Percentiles rank a stretch among this genome's conserved stretches.
phyloP scores from a whole-genome alignment of 30 jellyfish, hydroid and myxozoan species.

The Pseudorhiza aurosa region DNA sequence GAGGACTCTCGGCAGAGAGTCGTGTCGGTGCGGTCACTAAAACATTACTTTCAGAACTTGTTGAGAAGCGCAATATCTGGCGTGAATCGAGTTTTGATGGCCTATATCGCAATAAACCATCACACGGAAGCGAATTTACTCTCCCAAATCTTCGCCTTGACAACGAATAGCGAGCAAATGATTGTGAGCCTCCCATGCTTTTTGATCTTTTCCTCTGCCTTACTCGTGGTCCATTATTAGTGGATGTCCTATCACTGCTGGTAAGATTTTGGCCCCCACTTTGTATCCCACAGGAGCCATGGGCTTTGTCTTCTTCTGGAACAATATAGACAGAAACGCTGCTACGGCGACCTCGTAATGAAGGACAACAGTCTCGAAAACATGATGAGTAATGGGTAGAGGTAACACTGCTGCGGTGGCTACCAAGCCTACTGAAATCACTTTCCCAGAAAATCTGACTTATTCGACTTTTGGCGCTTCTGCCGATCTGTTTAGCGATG shows the following conservation, averaged over 20 bases:
- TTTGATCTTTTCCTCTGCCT: constrained; percentile 18
- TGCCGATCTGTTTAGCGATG: constrained; percentile 1
- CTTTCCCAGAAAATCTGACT: constrained; percentile 63
- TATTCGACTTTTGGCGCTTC: constrained; percentile 50
- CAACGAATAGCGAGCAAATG: neutral
- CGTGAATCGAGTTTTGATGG: too few relatives aligned
- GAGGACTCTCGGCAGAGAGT: too few relatives aligned
- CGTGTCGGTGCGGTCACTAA: too few relatives aligned
- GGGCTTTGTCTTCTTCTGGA: neutral
- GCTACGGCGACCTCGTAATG: constrained; percentile 18
- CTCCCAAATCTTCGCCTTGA: constrained; percentile 1
- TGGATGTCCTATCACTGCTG: neutral
- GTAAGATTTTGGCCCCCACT: neutral
- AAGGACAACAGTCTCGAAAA: constrained; percentile 42
- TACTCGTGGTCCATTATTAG: neutral
- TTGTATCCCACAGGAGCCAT: neutral
- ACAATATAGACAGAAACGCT: constrained; percentile 22
- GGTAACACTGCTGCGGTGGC: constrained; percentile 48
- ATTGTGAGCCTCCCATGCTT: constrained; percentile 13
- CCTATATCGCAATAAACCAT: neutral
- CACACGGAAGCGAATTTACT: constrained; percentile 42
- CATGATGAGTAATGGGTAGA: constrained; percentile 48
- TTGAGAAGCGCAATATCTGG: too few relatives aligned
- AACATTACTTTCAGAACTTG: too few relatives aligned
- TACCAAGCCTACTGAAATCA: constrained; percentile 24